A percentile compares a stretch with the other conserved stretches of the same genome.
These are phyloP conservation scores for Cossypha dichroa DNA, from an alignment of 2,797 vertebrate species.

Conservation along the genomic window DNA sequence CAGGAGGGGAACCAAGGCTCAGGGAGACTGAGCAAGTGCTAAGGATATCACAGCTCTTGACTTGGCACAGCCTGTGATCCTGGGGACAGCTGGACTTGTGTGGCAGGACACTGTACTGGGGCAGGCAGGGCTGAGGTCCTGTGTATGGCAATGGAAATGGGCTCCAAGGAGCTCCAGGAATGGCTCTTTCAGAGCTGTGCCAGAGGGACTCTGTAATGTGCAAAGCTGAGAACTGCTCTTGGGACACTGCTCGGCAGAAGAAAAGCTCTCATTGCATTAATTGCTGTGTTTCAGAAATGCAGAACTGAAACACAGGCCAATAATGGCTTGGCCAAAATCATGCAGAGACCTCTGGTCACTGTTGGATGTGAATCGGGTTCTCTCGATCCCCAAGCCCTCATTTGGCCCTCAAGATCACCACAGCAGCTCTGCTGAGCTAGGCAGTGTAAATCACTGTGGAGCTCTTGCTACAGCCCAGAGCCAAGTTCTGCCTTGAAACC, in stretches of 20 bases:
- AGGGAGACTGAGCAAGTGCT: not conserved
- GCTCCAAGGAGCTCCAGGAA: not conserved
- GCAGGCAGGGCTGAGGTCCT: not conserved
- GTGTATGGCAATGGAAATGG: not conserved
- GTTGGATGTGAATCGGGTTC: not conserved
- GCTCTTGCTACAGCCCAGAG: not conserved
- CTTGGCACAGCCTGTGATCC: not conserved
- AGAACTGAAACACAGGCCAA: not conserved
- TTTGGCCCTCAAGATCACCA: not conserved
- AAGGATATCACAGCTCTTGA: not conserved
- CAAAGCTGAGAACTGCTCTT: not conserved
- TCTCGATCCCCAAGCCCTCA: not conserved
- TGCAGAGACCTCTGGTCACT: rapidly evolving
- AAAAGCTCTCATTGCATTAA: not conserved
- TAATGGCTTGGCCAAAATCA: not conserved
- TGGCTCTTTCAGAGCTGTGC: not conserved
- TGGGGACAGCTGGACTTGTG: rapidly evolving
- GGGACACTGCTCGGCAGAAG: not conserved
- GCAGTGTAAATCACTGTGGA: not conserved
- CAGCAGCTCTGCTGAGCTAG: not conserved
- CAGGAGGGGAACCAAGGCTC: not conserved
- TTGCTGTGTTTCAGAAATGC: not conserved
- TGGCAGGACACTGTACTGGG: not conserved
- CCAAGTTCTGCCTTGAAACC: not conserved
- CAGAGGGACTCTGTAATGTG: not conserved